Conservation (phyloP, 2,113 vertebrate species). For the Aphyosemion australe region DNA sequence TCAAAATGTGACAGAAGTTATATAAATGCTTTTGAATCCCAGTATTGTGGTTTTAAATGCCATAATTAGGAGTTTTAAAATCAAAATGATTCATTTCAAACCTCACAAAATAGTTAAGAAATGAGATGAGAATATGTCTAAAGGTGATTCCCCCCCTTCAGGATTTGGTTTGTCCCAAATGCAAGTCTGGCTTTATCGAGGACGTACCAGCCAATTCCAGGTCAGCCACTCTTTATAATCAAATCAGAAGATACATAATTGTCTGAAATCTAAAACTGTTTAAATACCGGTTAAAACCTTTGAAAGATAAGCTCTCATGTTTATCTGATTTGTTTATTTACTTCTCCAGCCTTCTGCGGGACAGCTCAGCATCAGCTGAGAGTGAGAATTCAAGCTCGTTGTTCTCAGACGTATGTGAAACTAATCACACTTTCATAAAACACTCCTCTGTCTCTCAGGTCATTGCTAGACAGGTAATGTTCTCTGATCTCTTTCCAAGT, state of each 20-base stretch:
- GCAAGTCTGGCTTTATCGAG: slow-evolving; percentile 91
- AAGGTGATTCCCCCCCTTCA: slow-evolving; percentile 43
- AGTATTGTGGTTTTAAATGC: too few relatives aligned
- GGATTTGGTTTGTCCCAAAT: slow-evolving; percentile 89
- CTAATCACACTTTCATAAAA: slow-evolving; percentile 16
- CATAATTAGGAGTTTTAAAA: too few relatives aligned
- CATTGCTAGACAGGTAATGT: slow-evolving; percentile 31
- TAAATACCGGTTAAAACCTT: too few relatives aligned
- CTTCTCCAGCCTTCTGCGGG: slow-evolving; percentile 83
- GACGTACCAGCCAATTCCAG: slow-evolving; percentile 89
- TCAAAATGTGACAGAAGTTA: too few relatives aligned
- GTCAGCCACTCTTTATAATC: slow-evolving; percentile 53
- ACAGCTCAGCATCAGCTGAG: slow-evolving; percentile 54
- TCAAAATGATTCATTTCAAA: too few relatives aligned
- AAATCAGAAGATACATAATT: neutral
- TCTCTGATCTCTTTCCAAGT: slow-evolving; percentile 71
- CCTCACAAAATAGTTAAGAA: too few relatives aligned
- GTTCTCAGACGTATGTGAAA: slow-evolving; percentile 84
- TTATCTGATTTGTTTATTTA: too few relatives aligned
- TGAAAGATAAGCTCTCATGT: too few relatives aligned
- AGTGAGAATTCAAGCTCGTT: slow-evolving; percentile 80
- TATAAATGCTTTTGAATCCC: too few relatives aligned
- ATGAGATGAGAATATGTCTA: too few relatives aligned
- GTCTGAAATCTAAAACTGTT: too few relatives aligned
- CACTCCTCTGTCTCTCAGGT: slow-evolving; percentile 10